Evolutionary conservation across 2,888 invertebrate species (phyloP), one percentile per base, ranked within the genome.

Genomic region (Eudasyphora cyanicolor): DNA sequence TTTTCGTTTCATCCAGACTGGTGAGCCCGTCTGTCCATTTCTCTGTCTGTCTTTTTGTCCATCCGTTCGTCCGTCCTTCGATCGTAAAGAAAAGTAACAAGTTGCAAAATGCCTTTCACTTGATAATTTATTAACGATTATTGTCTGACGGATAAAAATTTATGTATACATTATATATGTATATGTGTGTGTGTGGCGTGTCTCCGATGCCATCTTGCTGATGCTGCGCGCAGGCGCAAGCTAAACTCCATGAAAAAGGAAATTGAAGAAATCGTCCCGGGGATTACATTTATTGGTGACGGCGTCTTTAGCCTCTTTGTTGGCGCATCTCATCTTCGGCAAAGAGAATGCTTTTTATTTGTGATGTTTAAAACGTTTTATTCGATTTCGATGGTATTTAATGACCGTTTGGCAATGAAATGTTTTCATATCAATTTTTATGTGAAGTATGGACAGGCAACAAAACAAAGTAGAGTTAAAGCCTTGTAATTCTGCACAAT

Each of bases 61-160:
- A 14, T 19, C 42, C 70, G 27, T 70, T 21, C 3, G 70, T 70
- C 49, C 17, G 57, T 24, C n/a, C n/a, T n/a, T n/a, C n/a, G 12
- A 27, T 29, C 54, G 38, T 45, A 74, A 60, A n/a, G 51, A 75
- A 80, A 75, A 76, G 74, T 82, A 84, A 84, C 84, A 84, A 79
- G 82, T 82, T 79, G 85, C 77, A 78, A 82, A 84, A 82, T 80
- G 84, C 87, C 86, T 87, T 87, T 87, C 87, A 86, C 86, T 87
- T 85, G 85, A 77, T 86, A 81, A 86, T 85, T 86, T 86, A 85
- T 85, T 81, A 79, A 77, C 82, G 75, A 80, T 82, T 85, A 85
- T 79, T n/a, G n/a, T n/a, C n/a, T n/a, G n/a, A n/a, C n/a, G n/a
- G n/a, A n/a, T n/a, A n/a, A n/a, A n/a, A n/a, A n/a, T n/a, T 69